Evolutionary conservation across 2,888 invertebrate genomes (phyloP).

Genomic region (Autographa gamma): DNA sequence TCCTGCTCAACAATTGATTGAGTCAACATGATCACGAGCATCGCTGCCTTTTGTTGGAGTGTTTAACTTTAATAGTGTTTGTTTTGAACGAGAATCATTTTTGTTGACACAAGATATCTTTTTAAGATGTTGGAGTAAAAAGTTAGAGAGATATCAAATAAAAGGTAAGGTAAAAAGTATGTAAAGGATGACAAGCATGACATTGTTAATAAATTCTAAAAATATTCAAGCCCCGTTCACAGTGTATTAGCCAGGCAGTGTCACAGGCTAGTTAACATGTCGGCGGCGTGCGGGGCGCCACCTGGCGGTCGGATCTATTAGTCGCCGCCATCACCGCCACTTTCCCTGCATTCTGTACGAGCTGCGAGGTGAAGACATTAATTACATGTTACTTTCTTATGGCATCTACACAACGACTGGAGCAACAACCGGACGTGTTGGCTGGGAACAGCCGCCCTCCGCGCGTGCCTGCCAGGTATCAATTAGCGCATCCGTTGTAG

Average conservation of each 20-base stretch:
- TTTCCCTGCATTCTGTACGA: conserved; percentile 34
- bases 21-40: conserved; percentile 54
- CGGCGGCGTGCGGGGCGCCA: conserved; percentile 28
- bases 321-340: conserved; percentile 32
- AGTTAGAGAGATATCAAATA: conserved; percentile 30
- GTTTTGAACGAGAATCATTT: conserved; percentile 13
- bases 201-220: neutral
- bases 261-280: conserved; percentile 35
- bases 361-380: conserved; percentile 33
- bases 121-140: conserved; percentile 5
- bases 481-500: neutral
- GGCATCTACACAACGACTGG: conserved; percentile 5
- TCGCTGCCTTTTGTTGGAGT: conserved; percentile 44
- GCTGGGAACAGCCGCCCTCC: neutral
- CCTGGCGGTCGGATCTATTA: conserved; percentile 52
- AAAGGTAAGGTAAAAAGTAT: conserved; percentile 17
- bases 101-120: conserved; percentile 13
- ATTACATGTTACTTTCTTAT: conserved; percentile 38
- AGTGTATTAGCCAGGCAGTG: conserved; percentile 10
- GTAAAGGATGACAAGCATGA: conserved; percentile 2
- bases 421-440: conserved; percentile 9
- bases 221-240: conserved; percentile 25
- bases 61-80: conserved; percentile 46
- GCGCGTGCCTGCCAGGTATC: neutral
- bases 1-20: conserved; percentile 48